Conservation (phyloP, 1,140 invertebrate genomes). For the Saccostrea cuccullata region DNA sequence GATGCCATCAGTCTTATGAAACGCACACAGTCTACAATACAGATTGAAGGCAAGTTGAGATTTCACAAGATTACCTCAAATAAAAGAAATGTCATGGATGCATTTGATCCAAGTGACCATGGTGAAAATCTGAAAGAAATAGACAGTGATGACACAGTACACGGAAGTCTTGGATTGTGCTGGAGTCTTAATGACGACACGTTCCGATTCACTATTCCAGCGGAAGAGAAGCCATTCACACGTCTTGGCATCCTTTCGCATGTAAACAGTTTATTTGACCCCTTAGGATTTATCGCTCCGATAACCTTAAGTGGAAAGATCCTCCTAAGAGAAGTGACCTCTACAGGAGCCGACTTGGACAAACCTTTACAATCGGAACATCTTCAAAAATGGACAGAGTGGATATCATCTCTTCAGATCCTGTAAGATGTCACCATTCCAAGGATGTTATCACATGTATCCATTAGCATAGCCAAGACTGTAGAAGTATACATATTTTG, state of each 20-base stretch:
- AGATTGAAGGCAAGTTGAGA: not conserved
- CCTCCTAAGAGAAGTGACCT: constrained; percentile 50
- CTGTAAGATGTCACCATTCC: constrained; percentile 45
- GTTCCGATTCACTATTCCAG: constrained; percentile 37
- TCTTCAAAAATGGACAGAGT: constrained; percentile 6
- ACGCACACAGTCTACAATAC: constrained; percentile 26
- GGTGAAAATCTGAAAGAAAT: constrained; percentile 43
- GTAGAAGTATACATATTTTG: constrained; percentile 63
- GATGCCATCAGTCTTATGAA: constrained; percentile 29
- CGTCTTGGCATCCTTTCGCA: constrained; percentile 47
- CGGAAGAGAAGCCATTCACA: constrained; percentile 42
- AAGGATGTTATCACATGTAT: constrained; percentile 34
- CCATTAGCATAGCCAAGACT: constrained; percentile 74
- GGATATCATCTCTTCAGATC: not conserved
- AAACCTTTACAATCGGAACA: not conserved
- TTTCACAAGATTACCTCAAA: constrained; percentile 43
- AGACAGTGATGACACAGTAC: constrained; percentile 26
- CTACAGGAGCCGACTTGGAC: constrained; percentile 34
- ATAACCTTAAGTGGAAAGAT: constrained; percentile 54
- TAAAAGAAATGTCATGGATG: constrained; percentile 29
- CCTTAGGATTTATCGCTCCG: constrained; percentile 59
- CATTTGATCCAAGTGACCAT: constrained; percentile 37
- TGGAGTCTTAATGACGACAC: constrained; percentile 53
- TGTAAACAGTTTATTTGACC: constrained; percentile 58
- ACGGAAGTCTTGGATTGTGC: constrained; percentile 51